Evolutionary conservation across 1,140 invertebrate genomes (phyloP), one percentile per base, ranked within the genome.

Genomic region (Antheraea pernyi): DNA sequence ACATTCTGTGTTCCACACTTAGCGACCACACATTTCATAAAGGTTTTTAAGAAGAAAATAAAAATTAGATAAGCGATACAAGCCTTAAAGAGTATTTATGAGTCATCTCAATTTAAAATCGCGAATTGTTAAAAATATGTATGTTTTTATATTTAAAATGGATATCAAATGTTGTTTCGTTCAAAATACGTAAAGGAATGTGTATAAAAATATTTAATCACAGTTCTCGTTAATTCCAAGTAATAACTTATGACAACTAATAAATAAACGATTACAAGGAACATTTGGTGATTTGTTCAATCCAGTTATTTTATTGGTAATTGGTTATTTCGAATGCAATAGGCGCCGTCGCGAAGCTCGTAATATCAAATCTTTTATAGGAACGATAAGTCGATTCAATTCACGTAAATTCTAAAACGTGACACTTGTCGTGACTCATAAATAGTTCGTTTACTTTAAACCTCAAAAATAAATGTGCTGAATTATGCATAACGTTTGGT

Each of bases 381-480:
- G 53, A 69, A 64, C 30, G 13, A 62, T n/a, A 36, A 66, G 69
- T 69, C 10, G 22, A 79, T 75, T 79, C 77, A 16, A 68, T 67
- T 58, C 74, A 79, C 77, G 80, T 77, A 72, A 65, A 19, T 59
- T 42, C 69, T 74, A 63, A 66, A 75, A 75, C 70, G 68, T 81
- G 73, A 78, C 75, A 75, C 73, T 72, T 76, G 53, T 16, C 13
- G 64, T 80, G 76, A 76, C 65, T 80, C 74, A 80, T 71, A 67
- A 64, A 66, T 68, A 75, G 71, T 80, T 79, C 73, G 67, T 74
- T 75, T 75, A 73, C 76, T 78, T 74, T 18, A 67, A 65, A 68
- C 72, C 62, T 69, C 74, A 71, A 74, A 76, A 75, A 53, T 53
- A 16, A 53, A 53, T 53, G 46, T 53, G 16, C 46, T 53, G 46